These are phyloP conservation scores for Geococcyx californianus DNA, from an alignment of 2,113 vertebrate genomes.

Conservation along the genomic window DNA sequence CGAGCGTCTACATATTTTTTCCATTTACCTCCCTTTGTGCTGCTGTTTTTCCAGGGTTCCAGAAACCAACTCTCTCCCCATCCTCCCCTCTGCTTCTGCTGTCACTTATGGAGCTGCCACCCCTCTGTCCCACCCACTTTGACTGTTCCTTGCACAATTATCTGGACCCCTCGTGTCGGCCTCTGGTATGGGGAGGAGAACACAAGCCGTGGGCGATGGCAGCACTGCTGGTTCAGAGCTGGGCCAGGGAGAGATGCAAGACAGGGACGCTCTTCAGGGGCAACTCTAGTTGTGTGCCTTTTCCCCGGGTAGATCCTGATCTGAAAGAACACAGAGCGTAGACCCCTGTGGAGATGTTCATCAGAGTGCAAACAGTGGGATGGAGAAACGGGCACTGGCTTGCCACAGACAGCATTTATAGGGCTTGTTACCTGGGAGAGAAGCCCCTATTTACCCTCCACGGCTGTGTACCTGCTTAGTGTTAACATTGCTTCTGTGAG, in stretches of 20 bases:
- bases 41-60: not conserved
- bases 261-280: not conserved
- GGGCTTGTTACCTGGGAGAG: constrained; percentile 17
- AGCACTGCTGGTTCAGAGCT: not conserved
- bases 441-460: not conserved
- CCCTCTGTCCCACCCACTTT: not conserved
- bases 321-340: not conserved
- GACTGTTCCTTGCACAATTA: fast-evolving
- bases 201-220: not conserved
- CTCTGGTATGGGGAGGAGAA: fast-evolving
- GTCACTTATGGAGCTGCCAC: not conserved
- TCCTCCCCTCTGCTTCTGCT: not conserved
- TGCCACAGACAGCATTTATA: not conserved
- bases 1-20: constrained; percentile 53
- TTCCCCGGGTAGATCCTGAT: not conserved
- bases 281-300: not conserved
- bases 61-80: not conserved
- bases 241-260: not conserved
- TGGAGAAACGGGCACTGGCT: not conserved
- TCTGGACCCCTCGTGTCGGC: fast-evolving
- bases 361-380: not conserved
- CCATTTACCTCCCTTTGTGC: constrained; percentile 37
- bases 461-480: constrained; percentile 17
- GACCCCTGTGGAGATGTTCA: constrained; percentile 3
- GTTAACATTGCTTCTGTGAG: constrained; percentile 58